phyloP scores from a whole-genome alignment of 2,797 vertebrate species.

The Phoeniculus purpureus region DNA sequence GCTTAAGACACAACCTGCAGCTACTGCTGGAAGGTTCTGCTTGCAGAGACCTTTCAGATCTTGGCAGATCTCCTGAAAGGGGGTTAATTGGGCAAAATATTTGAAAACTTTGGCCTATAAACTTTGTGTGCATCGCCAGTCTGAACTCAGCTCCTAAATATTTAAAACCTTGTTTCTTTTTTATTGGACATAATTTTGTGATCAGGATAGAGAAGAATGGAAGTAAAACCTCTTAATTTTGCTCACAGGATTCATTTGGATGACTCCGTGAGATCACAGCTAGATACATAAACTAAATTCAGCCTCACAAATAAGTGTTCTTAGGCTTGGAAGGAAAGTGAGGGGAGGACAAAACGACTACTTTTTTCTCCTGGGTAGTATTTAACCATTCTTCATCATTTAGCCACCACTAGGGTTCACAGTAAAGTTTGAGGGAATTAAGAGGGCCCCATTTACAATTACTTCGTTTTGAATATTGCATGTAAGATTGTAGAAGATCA shows the following conservation, averaged over 20 bases:
- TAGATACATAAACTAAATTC: slow-evolving; percentile 28
- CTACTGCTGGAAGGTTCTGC: no score
- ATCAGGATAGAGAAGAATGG: slow-evolving; percentile 14
- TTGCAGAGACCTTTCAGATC: no score
- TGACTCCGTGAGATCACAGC: not conserved
- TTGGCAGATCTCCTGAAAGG: no score
- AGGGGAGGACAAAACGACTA: not conserved
- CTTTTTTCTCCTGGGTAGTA: not conserved
- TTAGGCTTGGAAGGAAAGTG: not conserved
- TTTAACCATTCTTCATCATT: not conserved
- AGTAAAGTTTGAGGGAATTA: not conserved
- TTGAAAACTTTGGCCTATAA: slow-evolving; percentile 27
- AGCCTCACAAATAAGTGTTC: not conserved
- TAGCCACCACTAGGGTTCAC: not conserved
- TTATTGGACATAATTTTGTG: slow-evolving; percentile 31
- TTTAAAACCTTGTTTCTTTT: slow-evolving; percentile 61
- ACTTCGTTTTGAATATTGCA: not conserved
- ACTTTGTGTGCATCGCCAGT: not conserved
- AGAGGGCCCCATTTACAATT: not conserved
- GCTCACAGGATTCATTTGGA: slow-evolving; percentile 9
- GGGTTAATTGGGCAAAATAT: slow-evolving; percentile 44
- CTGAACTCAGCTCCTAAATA: slow-evolving; percentile 39
- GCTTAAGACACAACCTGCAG: no score
- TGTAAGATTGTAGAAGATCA: not conserved
- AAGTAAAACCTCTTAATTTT: slow-evolving; percentile 39